Conservation (phyloP, 53 echinoderm and acorn worm species). For the Hippasteria phrygiana region DNA sequence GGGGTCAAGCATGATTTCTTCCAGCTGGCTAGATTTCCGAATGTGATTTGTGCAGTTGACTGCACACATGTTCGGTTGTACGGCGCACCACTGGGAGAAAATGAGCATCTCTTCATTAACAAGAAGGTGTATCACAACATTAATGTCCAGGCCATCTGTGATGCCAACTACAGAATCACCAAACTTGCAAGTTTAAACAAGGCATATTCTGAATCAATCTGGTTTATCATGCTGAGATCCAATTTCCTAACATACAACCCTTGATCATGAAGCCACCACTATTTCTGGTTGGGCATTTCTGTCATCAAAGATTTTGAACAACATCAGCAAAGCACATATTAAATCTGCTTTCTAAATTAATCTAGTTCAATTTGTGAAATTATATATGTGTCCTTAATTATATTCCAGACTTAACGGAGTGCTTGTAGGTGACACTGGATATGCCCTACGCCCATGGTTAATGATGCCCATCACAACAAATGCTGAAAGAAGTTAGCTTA, state of each 20-base stretch:
- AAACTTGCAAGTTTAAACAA: neutral
- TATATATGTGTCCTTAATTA: no score
- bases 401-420: neutral
- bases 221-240: no score
- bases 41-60: constrained; percentile 34
- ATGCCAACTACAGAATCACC: constrained; percentile 36
- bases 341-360: no score
- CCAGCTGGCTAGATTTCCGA: constrained; percentile 4
- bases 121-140: constrained; percentile 48
- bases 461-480: neutral
- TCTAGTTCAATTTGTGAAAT: no score
- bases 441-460: constrained; percentile 30
- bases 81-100: constrained; percentile 12
- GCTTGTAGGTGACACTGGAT: neutral
- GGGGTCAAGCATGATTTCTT: constrained; percentile 4
- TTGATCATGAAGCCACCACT: no score
- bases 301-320: no score
- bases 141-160: constrained; percentile 47
- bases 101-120: constrained; percentile 32
- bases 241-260: no score
- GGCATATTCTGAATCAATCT: no score
- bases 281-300: no score
- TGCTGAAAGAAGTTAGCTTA: neutral
- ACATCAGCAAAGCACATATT: no score
- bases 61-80: constrained; percentile 10